phyloP scores from a whole-genome alignment of 2,888 invertebrate genomes.

The Caenorhabditis sp. region DNA sequence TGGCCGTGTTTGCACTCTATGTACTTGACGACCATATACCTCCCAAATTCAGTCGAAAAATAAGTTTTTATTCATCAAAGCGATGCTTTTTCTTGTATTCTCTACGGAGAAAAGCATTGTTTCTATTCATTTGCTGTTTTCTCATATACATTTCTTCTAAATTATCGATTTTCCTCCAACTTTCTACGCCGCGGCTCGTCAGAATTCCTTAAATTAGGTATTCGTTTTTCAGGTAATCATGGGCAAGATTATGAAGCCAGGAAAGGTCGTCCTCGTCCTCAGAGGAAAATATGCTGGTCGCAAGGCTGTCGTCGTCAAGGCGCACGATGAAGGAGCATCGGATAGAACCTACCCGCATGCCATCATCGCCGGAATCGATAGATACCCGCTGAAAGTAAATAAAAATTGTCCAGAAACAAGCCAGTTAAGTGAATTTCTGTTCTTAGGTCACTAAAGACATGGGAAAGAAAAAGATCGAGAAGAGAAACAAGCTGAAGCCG shows the following conservation, averaged over 20 bases:
- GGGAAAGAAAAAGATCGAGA: constrained; percentile 92
- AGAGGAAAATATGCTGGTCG: constrained; percentile 96
- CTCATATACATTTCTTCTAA: no score
- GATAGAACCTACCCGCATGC: constrained; percentile 98
- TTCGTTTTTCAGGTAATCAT: constrained; percentile 61
- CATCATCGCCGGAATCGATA: constrained; percentile 96
- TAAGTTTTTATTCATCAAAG: no score
- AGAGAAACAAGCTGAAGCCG: constrained; percentile 96
- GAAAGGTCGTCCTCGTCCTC: constrained; percentile 98
- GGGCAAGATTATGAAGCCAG: constrained; percentile 81
- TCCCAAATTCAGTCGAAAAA: no score
- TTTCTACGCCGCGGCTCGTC: neutral
- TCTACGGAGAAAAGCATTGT: no score
- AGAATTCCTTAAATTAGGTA: neutral
- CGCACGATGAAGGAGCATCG: constrained; percentile 94
- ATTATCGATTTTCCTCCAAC: neutral
- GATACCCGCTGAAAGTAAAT: constrained; percentile 89
- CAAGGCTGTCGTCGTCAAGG: constrained; percentile 81
- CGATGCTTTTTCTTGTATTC: no score
- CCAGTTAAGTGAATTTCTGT: neutral
- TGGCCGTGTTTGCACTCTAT: constrained; percentile 3
- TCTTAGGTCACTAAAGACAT: constrained; percentile 82
- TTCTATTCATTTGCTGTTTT: no score
- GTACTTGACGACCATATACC: constrained; percentile 8
- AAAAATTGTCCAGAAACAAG: neutral